Base-by-base conservation (phyloP, 2,888 invertebrate genomes). In the Synanthedon tipuliformis region DNA sequence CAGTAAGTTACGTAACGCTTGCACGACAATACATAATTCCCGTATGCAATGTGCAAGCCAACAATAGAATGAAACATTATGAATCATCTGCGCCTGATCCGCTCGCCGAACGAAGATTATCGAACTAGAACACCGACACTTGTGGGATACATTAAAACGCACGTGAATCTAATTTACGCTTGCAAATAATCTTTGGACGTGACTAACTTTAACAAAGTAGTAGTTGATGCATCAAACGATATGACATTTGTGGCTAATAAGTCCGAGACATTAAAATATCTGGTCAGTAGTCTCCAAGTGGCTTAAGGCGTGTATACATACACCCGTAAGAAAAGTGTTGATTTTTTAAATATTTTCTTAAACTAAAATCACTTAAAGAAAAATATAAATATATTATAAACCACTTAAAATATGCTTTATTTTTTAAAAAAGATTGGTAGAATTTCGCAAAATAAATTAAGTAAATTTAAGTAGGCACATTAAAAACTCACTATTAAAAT, bases 151-250 rank as follows among this genome's bases (percentile, higher is more conserved):
- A 87, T 86, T 87, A 86, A 82, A 84, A 85, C 73, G 76, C 85
- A 87, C 83, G 86, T 83, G 86, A 82, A 78, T 67, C 83, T 84
- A 85, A 86, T 87, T 87, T 85, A 81, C 85, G 72, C 76, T 61
- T 70, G 69, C 72, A 75, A 81, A 81, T 82, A 78, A 77, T 78
- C 71, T 68, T 59, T 60, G 59, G 64, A 68, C 61, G 68, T 62
- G 63, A 73, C 73, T 71, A 76, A 75, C 71, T 72, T 75, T 78
- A 81, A 84, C 84, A 84, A 83, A 83, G 83, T 85, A 78, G 72
- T 69, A 73, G 75, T 79, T 78, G 80, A 78, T 81, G 81, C 79
- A 81, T 84, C 83, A 82, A 82, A 81, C 74, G 77, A 66, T 69
- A 71, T 75, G 81, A 84, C 78, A 81, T 79, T 79, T 74, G 76